These are phyloP conservation scores for Podargus strigoides DNA, from an alignment of 2,797 vertebrate species.

Conservation along the genomic window DNA sequence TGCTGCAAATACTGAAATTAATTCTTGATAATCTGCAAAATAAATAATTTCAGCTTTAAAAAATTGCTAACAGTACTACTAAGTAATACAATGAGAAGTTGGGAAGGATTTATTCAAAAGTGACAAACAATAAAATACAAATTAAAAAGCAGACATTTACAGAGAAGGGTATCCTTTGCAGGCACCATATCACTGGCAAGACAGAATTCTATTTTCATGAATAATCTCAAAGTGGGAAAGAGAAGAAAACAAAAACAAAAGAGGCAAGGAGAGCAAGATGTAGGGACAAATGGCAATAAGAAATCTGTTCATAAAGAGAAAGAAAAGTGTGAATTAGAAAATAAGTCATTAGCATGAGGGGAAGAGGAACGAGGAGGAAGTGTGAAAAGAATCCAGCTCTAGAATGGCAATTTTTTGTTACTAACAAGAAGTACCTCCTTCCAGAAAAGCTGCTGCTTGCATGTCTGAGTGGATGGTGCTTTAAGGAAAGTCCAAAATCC, in stretches of 20 bases:
- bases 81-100: background rate
- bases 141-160: background rate
- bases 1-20: background rate
- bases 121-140: background rate
- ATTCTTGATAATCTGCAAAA: background rate
- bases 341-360: background rate
- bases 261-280: background rate
- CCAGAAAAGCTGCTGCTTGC: background rate
- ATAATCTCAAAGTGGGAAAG: background rate
- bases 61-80: background rate
- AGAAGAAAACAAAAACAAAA: background rate
- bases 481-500: background rate
- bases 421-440: background rate
- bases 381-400: conserved; percentile 22
- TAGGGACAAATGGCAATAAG: background rate
- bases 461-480: background rate
- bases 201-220: background rate
- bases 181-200: background rate
- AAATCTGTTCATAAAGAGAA: background rate
- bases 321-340: conserved; percentile 24
- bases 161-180: background rate
- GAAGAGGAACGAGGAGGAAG: background rate
- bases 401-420: background rate
- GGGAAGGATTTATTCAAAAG: background rate
- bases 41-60: background rate